phyloP scores from a whole-genome alignment of 2,797 vertebrate genomes.

The Oryzias dopingdopingensis region DNA sequence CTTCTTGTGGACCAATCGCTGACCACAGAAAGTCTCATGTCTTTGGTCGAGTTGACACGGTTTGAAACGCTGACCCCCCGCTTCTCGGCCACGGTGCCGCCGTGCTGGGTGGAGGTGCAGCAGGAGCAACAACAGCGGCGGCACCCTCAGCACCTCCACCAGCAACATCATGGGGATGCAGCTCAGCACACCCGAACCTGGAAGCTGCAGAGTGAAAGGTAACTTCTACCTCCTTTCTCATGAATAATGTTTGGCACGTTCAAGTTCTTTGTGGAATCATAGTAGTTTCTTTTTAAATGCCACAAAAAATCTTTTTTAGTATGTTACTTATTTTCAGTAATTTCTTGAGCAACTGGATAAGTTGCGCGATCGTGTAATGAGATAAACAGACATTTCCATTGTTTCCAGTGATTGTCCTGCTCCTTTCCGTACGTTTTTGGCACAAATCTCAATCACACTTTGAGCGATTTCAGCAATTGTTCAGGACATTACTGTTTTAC shows the following conservation, averaged over 20 bases:
- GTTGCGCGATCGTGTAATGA: too few relatives aligned
- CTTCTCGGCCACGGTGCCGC: constrained; percentile 97
- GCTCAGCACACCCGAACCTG: constrained; percentile 98
- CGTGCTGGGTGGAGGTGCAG: constrained; percentile 98
- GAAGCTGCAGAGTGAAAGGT: constrained; percentile 97
- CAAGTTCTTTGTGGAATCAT: too few relatives aligned
- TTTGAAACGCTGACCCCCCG: constrained; percentile 97
- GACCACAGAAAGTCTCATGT: constrained; percentile 89
- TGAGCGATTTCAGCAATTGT: too few relatives aligned
- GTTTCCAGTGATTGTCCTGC: too few relatives aligned
- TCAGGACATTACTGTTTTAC: too few relatives aligned
- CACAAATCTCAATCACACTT: too few relatives aligned
- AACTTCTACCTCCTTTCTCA: background rate
- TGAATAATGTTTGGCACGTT: background rate
- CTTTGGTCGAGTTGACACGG: constrained; percentile 94
- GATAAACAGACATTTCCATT: too few relatives aligned
- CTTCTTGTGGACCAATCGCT: constrained; percentile 94
- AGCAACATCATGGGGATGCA: constrained; percentile 97
- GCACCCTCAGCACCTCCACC: constrained; percentile 96
- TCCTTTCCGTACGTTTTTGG: too few relatives aligned
- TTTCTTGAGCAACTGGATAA: too few relatives aligned
- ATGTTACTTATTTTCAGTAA: too few relatives aligned
- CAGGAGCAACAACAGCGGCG: constrained; percentile 97
- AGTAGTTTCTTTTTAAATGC: too few relatives aligned
- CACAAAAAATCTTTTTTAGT: too few relatives aligned